Conservation (phyloP, 1,140 invertebrate genomes). For the Drosophila auraria region DNA sequence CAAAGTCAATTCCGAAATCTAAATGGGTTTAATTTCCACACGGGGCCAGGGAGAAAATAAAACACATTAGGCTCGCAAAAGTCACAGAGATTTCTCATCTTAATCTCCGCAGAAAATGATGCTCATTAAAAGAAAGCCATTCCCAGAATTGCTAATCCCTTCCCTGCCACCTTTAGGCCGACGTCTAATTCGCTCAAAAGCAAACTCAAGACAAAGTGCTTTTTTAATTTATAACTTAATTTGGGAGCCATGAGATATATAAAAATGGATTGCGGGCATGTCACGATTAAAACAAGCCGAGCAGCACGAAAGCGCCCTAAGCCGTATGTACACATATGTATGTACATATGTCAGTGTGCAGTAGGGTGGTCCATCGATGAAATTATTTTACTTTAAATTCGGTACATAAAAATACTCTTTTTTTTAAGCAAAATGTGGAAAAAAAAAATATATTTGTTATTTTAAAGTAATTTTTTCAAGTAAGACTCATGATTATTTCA, state of each 20-base stretch:
- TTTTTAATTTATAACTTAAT: slow-evolving; percentile 69
- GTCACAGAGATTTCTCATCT: slow-evolving; percentile 52
- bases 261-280: slow-evolving; percentile 62
- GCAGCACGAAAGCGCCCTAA: slow-evolving; percentile 43
- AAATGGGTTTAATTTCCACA: slow-evolving; percentile 27
- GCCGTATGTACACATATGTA: slow-evolving; percentile 22
- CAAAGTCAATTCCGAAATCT: slow-evolving; percentile 33
- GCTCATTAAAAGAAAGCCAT: slow-evolving; percentile 52
- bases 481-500: too few relatives aligned
- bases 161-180: slow-evolving; percentile 20
- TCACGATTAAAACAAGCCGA: slow-evolving; percentile 53
- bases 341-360: slow-evolving; percentile 4
- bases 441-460: too few relatives aligned
- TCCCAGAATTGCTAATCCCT: slow-evolving; percentile 45
- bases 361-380: background rate
- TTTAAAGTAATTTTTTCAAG: too few relatives aligned
- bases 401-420: too few relatives aligned
- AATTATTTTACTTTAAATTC: too few relatives aligned
- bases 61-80: slow-evolving; percentile 40
- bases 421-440: too few relatives aligned
- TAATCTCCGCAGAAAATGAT: slow-evolving; percentile 45
- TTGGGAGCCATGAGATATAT: slow-evolving; percentile 59
- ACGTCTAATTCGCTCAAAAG: slow-evolving; percentile 33
- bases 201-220: slow-evolving; percentile 56
- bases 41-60: background rate